Percentiles rank a stretch among this genome's conserved stretches.
Conservation (phyloP, 2,888 invertebrate species). For the Eurytoma californica region DNA sequence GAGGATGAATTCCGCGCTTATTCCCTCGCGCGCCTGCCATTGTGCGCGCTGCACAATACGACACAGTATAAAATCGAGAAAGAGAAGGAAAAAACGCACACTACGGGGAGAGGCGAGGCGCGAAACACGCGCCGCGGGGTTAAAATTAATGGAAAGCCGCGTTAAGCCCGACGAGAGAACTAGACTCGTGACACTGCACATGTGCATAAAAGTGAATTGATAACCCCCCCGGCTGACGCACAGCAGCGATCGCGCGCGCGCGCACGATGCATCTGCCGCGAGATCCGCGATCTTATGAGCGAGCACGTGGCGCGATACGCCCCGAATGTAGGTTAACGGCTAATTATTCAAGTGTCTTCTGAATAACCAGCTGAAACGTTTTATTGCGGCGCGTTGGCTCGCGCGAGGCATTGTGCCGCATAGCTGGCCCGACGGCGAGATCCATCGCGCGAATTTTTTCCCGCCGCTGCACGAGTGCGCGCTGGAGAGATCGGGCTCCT, state of each 20-base stretch:
- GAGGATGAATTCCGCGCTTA: no score
- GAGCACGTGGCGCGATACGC: no score
- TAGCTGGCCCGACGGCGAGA: no score
- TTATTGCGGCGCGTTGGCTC: conserved; percentile 4
- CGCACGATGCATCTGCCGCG: conserved; percentile 2
- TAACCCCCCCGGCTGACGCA: conserved; percentile 32
- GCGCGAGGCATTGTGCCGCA: no score
- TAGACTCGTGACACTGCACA: conserved; percentile 39
- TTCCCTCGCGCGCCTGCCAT: no score
- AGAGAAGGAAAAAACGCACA: neutral
- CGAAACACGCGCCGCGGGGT: neutral
- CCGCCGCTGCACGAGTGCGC: no score
- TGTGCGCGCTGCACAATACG: neutral
- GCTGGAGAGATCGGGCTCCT: neutral
- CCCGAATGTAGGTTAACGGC: conserved; percentile 43
- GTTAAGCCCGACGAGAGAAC: conserved; percentile 42
- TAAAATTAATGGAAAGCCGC: conserved; percentile 49
- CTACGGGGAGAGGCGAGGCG: neutral
- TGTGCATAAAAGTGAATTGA: conserved; percentile 46
- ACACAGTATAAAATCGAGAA: neutral
- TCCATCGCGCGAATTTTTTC: neutral
- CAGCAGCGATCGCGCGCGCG: neutral
- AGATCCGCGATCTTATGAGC: conserved; percentile 15
- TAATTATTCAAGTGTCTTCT: conserved; percentile 40
- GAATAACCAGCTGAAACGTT: conserved; percentile 25